Evolutionary conservation across 2,888 invertebrate genomes (phyloP).

Genomic region (Phoenoteleia sp.): DNA sequence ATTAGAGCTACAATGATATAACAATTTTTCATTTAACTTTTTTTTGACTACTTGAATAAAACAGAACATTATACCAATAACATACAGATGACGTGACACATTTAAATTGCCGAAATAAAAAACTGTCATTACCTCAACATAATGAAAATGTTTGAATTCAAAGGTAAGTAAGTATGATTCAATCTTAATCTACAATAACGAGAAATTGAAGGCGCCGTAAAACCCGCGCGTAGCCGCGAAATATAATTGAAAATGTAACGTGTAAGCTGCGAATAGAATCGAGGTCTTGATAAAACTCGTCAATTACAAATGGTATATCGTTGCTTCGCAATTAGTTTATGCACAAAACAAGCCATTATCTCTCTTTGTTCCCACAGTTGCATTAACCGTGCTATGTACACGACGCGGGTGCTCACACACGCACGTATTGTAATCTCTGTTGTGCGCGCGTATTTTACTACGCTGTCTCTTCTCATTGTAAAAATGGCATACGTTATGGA

Average conservation of each 20-base stretch:
- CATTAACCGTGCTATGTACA: constrained; percentile 46
- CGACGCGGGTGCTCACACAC: constrained; percentile 21
- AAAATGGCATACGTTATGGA: constrained; percentile 74
- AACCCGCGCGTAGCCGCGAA: background rate
- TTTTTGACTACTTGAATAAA: too few species aligned
- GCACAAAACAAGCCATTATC: constrained; percentile 81
- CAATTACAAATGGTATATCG: constrained; percentile 79
- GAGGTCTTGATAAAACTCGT: constrained; percentile 69
- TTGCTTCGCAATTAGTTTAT: constrained; percentile 81
- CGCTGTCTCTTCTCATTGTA: constrained; percentile 74
- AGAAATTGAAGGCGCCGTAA: too few species aligned
- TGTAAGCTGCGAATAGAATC: constrained; percentile 40
- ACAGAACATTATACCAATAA: too few species aligned
- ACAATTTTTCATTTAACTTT: too few species aligned
- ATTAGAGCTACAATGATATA: too few species aligned
- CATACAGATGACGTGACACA: too few species aligned
- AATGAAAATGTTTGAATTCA: too few species aligned
- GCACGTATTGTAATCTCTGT: constrained; percentile 74
- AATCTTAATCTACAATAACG: too few species aligned
- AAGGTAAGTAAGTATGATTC: too few species aligned
- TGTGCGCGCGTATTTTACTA: constrained; percentile 59
- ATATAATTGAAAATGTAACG: constrained; percentile 15
- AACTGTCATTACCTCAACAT: too few species aligned
- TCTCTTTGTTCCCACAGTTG: constrained; percentile 78
- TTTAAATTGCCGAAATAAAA: too few species aligned